phyloP scores from a whole-genome alignment of 2,888 invertebrate species.

The Cylindroiulus punctatus region DNA sequence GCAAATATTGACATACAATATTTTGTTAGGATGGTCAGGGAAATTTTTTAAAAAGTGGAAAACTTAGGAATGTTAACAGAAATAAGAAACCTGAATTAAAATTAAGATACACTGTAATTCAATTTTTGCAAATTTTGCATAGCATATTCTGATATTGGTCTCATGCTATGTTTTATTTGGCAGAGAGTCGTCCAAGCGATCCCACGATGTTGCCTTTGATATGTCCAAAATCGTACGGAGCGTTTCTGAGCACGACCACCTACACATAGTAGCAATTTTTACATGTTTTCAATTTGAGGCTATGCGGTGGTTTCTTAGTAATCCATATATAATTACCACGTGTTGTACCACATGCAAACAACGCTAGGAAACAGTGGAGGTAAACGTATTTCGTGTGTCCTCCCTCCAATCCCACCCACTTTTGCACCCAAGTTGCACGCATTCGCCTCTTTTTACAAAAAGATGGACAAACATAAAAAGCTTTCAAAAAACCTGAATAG shows the following conservation, averaged over 20 bases:
- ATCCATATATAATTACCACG: neutral
- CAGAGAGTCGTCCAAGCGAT: too few species aligned
- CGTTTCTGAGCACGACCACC: neutral
- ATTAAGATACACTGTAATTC: too few species aligned
- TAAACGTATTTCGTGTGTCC: neutral
- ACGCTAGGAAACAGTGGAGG: neutral
- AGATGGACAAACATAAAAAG: neutral
- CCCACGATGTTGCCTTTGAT: too few species aligned
- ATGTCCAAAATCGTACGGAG: too few species aligned
- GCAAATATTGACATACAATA: too few species aligned
- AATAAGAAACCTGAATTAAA: too few species aligned
- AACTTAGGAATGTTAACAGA: too few species aligned
- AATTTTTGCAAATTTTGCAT: too few species aligned
- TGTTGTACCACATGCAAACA: neutral
- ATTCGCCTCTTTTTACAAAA: slow-evolving; percentile 21
- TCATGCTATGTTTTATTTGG: too few species aligned
- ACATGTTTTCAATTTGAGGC: neutral
- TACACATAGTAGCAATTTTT: neutral
- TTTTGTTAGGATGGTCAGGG: too few species aligned
- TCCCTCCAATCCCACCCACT: slow-evolving; percentile 6
- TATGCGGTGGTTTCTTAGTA: neutral
- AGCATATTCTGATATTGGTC: too few species aligned
- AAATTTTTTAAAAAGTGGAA: too few species aligned
- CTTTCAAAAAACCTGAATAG: neutral
- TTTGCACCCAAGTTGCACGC: neutral